These are phyloP conservation scores for Eulemur coronatus DNA, from an alignment of 2,797 vertebrate genomes.

Conservation along the genomic window DNA sequence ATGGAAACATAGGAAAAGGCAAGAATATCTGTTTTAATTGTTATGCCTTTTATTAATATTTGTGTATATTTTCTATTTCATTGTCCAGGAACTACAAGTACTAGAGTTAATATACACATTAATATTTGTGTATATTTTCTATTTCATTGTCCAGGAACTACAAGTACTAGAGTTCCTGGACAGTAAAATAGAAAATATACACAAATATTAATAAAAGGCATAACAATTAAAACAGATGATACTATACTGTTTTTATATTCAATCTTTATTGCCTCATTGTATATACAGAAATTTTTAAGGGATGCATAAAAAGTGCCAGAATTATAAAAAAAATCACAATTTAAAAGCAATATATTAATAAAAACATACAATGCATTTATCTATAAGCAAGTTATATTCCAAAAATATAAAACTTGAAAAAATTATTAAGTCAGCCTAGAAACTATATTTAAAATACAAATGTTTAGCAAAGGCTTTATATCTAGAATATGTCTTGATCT, in stretches of 20 bases:
- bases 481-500: neutral
- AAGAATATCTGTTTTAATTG: neutral
- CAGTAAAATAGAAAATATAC: neutral
- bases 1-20: neutral
- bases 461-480: neutral
- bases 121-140: too few relatives aligned
- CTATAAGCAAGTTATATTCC: neutral
- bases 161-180: too few relatives aligned
- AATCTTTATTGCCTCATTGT: neutral
- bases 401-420: neutral
- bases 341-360: neutral
- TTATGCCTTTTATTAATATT: too few relatives aligned
- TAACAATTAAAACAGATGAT: neutral
- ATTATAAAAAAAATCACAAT: neutral
- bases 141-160: too few relatives aligned
- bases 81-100: too few relatives aligned
- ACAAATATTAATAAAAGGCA: neutral
- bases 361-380: neutral
- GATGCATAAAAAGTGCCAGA: neutral
- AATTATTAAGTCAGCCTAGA: neutral
- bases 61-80: too few relatives aligned
- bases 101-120: neutral
- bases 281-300: neutral
- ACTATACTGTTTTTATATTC: neutral
- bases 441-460: neutral